Evolutionary conservation across 2,888 invertebrate species (phyloP), one percentile per base, ranked within the genome.

Genomic region (Drosophila pseudotakahashii): DNA sequence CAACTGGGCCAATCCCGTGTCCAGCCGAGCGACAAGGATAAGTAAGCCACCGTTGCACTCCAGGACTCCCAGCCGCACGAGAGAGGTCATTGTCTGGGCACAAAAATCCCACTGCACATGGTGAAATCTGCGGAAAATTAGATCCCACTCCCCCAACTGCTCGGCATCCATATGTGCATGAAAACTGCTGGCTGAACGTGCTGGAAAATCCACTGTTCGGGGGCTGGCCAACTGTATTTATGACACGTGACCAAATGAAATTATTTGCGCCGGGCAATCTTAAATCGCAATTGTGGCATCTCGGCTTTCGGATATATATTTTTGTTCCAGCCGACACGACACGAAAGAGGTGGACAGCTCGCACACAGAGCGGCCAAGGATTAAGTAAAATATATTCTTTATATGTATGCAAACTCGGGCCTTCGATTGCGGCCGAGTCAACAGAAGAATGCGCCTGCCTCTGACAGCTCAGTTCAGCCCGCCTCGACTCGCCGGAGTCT

Each of bases 81-180:
- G 7, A 10, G 64, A 57, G 74, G 51, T 66, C 51, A 48, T 71
- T 71, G 68, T 50, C 61, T 71, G 71, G 54, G 42, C 48, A 59
- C 54, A 62, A 64, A 73, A 73, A 53, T 39, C 41, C 41, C 11
- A 16, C 62, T 72, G 67, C 59, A 75, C 53, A 72, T 71, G 62
- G 48, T 54, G 67, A 88, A 88, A 84, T 76, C 84, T 84, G 89
- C 79, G 73, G 72, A 88, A 88, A 88, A 88, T 84, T 87, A 79
- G 72, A 84, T 79, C 79, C 71, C 60, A 41, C 60, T 39, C 50
- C 50, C 70, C 42, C 58, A 42, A 14, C 30, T 11, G 19, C 19
- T 2, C 2, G 19, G 34, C 26, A 10, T 44, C 37, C 34, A 64
- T 66, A 50, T 53, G 45, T 66, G 67, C 67, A 67, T 34, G 44